Evolutionary conservation across 2,797 vertebrate species (phyloP), one percentile per base, ranked within the genome.

Genomic region (Ciconia nigra): DNA sequence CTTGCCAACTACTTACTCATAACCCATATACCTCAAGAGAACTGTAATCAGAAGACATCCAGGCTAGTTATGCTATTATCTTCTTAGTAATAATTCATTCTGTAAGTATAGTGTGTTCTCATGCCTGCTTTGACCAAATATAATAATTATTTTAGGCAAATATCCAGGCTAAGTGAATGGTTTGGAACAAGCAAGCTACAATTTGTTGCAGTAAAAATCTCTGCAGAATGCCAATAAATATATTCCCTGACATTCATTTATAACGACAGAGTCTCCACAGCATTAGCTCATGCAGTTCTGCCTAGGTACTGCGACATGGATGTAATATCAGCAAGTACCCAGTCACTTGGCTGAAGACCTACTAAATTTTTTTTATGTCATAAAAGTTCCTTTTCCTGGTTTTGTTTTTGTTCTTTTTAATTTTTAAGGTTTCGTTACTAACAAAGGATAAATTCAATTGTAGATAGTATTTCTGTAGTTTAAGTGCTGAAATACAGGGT

Each of bases 121-220:
- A 44, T 94, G 94, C 76, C 72, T 87, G 66, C 73, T 86, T 88
- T 61, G 65, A 94, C 83, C 67, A 77, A 94, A 54, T 80, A 69
- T 31, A 28, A 63, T 79, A 61, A 92, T 96, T 97, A 69, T 97
- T 97, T 95, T 95, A 96, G 97, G 95, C 96, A 76, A 65, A 78
- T 74, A 67, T 87, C 96, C 95, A 97, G 77, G 78, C 73, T 83
- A 92, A 96, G 92, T 82, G 92, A 97, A 76, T 89, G 59, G 87
- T 83, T 97, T 97, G 78, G 90, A 96, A 83, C 74, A 72, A 86
- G 76, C 73, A 77, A 47, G 66, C 92, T 91, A 59, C 83, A 72
- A 89, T 91, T 92, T 87, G 59, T 92, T 93, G 84, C 89, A 83
- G 63, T 91, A 79, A 46, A 95, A 94, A 93, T 95, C 93, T 94